Base-by-base conservation (phyloP, 1,140 invertebrate species). In the Drosophila bipectinata region DNA sequence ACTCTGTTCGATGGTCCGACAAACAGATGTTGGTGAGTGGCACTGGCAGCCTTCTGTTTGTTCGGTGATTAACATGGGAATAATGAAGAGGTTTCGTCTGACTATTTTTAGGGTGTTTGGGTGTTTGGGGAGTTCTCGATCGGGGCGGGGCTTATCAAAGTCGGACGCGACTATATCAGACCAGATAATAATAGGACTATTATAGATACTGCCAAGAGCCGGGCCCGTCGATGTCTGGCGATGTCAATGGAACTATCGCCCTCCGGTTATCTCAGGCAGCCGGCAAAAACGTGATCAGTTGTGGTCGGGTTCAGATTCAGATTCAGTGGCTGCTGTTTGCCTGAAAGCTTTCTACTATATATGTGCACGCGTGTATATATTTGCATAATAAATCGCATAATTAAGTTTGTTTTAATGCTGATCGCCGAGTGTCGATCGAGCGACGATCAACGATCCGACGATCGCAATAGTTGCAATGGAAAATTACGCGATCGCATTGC, bases 371-470 rank as follows among this genome's bases (percentile, higher is more conserved):
- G 47, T 71, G 56, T 58, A 34, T 66, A 61, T 77, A 72, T 88
- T 82, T 85, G 79, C 79, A 87, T 88, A 88, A 88, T 87, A 76
- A 83, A 79, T 79, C 82, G 82, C 82, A 87, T 87, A 88, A 87
- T 87, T 87, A 88, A 87, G 73, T 81, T 77, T 83, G 51, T 79
- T 79, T 61, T 71, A 71, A 71, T 71, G 67, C 41, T 71, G 67
- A 69, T 69, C 64, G 44, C 7, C 52, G 41, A 67, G 39, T 54
- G 41, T 55, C 54, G 55, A 57, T 15, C 55, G 39, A n/a, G 39
- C 39, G 24, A 18, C 32, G 39, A 45, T 57, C 39, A 12, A 26
- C 15, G 61, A 52, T 52, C 47, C 34, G 30, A 6, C 24, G 62
- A 48, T 39, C 41, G 44, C 52, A 57, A 32, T 69, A 69, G 67